Evolutionary conservation across 2,888 invertebrate genomes (phyloP).

Genomic region (Cantharis flavilabris): DNA sequence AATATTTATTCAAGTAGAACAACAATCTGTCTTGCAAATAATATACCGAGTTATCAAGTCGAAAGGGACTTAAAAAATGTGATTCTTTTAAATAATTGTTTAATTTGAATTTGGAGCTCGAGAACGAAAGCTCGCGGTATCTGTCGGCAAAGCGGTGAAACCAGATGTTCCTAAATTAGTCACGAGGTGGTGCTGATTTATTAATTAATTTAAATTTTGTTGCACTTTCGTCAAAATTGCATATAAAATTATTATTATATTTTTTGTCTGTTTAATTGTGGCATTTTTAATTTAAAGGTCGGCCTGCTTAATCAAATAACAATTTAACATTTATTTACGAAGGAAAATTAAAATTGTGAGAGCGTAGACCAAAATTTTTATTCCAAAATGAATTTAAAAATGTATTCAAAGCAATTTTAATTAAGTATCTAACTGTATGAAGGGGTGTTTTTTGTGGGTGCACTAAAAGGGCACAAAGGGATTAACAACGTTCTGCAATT

Average conservation of each 20-base stretch:
- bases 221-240: neutral
- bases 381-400: neutral
- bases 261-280: neutral
- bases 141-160: neutral
- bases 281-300: neutral
- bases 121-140: neutral
- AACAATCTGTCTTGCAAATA: neutral
- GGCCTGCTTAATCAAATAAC: neutral
- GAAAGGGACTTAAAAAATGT: neutral
- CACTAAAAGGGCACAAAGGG: conserved; percentile 39
- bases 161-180: neutral
- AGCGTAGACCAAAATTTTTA: neutral
- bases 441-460: conserved; percentile 35
- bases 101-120: neutral
- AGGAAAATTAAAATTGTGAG: neutral
- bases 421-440: conserved; percentile 38
- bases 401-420: conserved; percentile 27
- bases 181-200: neutral
- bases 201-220: neutral
- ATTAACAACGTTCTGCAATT: conserved; percentile 42
- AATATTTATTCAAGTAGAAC: neutral
- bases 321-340: neutral
- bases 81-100: neutral
- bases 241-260: neutral
- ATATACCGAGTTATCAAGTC: neutral